Evolutionary conservation across 2,113 vertebrate genomes (phyloP).

Genomic region (Festucalex cinctus): DNA sequence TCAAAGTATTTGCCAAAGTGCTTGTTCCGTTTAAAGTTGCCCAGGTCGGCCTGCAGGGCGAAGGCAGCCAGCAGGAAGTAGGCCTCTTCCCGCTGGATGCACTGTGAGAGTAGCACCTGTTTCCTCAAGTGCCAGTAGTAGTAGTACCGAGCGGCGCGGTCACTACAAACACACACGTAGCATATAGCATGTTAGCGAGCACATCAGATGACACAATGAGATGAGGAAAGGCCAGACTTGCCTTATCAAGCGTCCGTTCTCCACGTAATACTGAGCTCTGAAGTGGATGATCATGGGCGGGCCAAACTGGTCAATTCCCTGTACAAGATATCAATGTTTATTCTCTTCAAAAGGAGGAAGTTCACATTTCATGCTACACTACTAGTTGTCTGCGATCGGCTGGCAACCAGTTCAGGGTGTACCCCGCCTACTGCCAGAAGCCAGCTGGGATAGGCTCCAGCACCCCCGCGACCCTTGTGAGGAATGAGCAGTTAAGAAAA

Average conservation of each 20-base stretch:
- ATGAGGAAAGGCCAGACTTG: constrained; percentile 34
- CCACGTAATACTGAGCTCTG: constrained; percentile 96
- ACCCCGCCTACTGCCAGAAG: too few species aligned
- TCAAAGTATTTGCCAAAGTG: constrained; percentile 97
- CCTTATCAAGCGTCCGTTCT: constrained; percentile 95
- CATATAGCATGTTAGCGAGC: not conserved
- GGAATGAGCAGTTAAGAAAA: too few species aligned
- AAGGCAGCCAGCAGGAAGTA: constrained; percentile 97
- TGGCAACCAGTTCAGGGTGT: too few species aligned
- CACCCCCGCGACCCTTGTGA: too few species aligned
- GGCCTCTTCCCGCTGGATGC: constrained; percentile 88
- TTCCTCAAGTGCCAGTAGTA: constrained; percentile 99
- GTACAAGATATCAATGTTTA: constrained; percentile 22
- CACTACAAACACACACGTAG: constrained; percentile 64
- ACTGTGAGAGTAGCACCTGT: constrained; percentile 92
- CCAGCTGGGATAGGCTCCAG: too few species aligned
- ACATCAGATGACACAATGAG: not conserved
- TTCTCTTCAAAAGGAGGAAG: not conserved
- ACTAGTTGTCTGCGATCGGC: too few species aligned
- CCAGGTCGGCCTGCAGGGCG: constrained; percentile 93
- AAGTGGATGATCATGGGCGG: constrained; percentile 99
- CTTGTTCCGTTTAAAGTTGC: constrained; percentile 94
- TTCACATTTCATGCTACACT: not conserved
- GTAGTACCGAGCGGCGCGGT: constrained; percentile 89
- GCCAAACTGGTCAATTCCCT: constrained; percentile 98